phyloP scores from a whole-genome alignment of 30 jellyfish, hydroid and myxozoan genomes.

The Rhopilema esculentum region DNA sequence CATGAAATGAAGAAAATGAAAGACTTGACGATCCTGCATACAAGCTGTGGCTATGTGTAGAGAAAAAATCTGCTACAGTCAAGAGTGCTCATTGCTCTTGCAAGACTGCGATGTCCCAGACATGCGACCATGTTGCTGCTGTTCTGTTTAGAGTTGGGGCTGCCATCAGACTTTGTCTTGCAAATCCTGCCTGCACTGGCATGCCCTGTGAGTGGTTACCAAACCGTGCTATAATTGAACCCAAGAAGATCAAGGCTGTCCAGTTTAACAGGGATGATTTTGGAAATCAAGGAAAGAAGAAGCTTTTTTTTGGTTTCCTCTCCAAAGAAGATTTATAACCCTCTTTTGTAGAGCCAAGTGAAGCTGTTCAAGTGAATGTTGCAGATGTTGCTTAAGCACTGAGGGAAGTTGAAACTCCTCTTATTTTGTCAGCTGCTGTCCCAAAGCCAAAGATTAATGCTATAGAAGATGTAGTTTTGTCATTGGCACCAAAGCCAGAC shows the following conservation, averaged over 20 bases:
- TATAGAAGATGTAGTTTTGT: not conserved
- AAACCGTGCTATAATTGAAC: not conserved
- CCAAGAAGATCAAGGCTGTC: no score
- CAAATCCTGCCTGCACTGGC: conserved; percentile 58
- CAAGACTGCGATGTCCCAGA: conserved; percentile 73
- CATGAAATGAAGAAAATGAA: not conserved
- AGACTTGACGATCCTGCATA: conserved; percentile 22
- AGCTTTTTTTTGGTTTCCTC: no score
- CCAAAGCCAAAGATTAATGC: not conserved
- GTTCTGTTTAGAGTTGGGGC: conserved; percentile 65
- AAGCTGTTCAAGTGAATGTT: no score
- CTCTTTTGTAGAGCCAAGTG: no score
- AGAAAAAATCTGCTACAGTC: conserved; percentile 2
- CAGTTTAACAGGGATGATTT: no score
- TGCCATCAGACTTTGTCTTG: conserved; percentile 60
- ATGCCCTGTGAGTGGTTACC: conserved; percentile 56
- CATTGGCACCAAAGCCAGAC: not conserved
- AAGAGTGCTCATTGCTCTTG: conserved; percentile 43
- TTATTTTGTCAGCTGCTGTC: no score
- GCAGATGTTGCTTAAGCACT: no score
- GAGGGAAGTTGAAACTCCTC: no score
- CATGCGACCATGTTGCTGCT: conserved; percentile 78
- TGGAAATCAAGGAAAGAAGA: no score
- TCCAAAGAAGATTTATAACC: no score
- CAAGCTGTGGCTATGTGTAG: conserved; percentile 32